phyloP scores from a whole-genome alignment of 1,140 invertebrate genomes.

The Neoseiulus cucumeris region DNA sequence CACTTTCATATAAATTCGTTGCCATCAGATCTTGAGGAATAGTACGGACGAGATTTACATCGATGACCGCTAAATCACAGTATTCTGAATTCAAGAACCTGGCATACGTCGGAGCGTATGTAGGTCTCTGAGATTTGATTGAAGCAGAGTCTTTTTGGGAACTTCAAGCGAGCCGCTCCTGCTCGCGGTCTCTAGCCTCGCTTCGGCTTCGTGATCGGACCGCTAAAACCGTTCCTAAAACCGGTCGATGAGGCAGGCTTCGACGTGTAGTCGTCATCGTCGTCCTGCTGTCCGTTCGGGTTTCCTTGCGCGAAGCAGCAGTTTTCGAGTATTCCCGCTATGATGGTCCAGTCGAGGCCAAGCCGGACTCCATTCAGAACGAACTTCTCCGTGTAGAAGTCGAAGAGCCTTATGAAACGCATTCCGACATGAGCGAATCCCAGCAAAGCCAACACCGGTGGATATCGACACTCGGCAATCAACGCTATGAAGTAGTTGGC shows the following conservation, averaged over 20 bases:
- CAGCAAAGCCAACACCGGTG: neutral
- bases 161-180: too few species aligned
- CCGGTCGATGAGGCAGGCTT: neutral
- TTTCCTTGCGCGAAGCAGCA: constrained; percentile 8
- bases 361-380: constrained; percentile 1
- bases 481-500: neutral
- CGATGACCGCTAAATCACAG: too few species aligned
- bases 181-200: neutral
- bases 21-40: too few species aligned
- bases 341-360: constrained; percentile 3
- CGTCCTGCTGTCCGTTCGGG: neutral
- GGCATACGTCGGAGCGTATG: too few species aligned
- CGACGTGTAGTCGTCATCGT: neutral
- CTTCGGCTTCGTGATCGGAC: neutral
- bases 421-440: neutral
- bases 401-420: neutral
- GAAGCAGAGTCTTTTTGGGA: too few species aligned
- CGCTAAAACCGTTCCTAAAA: neutral
- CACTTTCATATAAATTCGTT: too few species aligned
- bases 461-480: neutral
- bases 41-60: too few species aligned
- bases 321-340: constrained; percentile 7
- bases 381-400: constrained; percentile 7
- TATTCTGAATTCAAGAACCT: too few species aligned
- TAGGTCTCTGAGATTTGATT: too few species aligned